Evolutionary conservation across 35 echinoderm and acorn worm species (phyloP).

Genomic region (Diadema setosum): DNA sequence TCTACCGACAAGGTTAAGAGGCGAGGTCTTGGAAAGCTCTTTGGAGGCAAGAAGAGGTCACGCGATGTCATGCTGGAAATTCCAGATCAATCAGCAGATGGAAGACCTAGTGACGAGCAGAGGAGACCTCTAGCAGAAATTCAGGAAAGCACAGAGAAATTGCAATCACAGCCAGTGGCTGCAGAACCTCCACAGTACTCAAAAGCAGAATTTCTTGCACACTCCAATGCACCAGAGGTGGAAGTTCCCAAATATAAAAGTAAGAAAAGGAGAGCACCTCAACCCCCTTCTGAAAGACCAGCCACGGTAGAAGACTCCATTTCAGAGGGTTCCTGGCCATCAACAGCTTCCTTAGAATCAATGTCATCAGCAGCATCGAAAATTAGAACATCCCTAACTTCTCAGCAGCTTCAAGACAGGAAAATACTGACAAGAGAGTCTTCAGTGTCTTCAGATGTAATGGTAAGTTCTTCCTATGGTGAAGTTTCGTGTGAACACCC

Average conservation of each 20-base stretch:
- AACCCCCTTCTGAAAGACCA: conserved; percentile 32
- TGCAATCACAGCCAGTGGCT: not conserved
- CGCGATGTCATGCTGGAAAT: conserved; percentile 86
- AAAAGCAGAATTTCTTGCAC: conserved; percentile 57
- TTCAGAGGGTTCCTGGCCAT: conserved; percentile 27
- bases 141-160: conserved; percentile 23
- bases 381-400: not conserved
- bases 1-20: conserved; percentile 29
- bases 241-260: not conserved
- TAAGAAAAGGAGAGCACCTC: conserved; percentile 64
- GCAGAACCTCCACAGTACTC: conserved; percentile 29
- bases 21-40: conserved; percentile 65
- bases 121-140: not conserved
- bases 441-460: not conserved
- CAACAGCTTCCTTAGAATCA: not conserved
- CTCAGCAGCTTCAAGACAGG: not conserved
- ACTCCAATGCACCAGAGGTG: not conserved
- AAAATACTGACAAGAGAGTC: not conserved
- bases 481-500: conserved; percentile 19
- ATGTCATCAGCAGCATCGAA: not conserved
- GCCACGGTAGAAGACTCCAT: conserved; percentile 17
- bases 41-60: conserved; percentile 57
- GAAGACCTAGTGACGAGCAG: conserved; percentile 7
- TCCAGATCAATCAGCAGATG: conserved; percentile 48
- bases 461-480: conserved; percentile 7